Evolutionary conservation across 2,113 vertebrate species (phyloP).

Genomic region (Tyrannus savana): DNA sequence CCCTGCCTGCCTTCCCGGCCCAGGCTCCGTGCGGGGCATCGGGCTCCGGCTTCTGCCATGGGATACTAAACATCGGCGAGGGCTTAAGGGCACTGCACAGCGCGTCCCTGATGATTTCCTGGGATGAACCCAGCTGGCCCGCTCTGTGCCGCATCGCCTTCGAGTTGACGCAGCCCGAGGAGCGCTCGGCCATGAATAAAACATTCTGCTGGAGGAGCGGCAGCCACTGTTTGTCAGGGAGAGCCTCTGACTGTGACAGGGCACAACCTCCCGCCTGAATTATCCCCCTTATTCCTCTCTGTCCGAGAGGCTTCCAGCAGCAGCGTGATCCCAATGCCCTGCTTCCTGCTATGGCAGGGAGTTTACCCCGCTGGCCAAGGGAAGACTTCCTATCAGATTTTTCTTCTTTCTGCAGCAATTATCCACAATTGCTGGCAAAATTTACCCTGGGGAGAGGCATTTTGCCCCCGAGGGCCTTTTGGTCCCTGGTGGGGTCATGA

Average conservation of each 20-base stretch:
- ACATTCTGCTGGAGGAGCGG: neutral
- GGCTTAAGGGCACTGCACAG: neutral
- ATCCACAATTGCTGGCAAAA: neutral
- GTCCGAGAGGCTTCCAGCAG: neutral
- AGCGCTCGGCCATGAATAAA: neutral
- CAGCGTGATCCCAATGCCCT: neutral
- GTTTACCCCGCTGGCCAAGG: neutral
- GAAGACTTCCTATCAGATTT: neutral
- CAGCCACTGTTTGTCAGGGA: neutral
- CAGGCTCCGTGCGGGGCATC: rapidly evolving
- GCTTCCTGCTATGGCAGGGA: neutral
- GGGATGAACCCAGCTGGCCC: neutral
- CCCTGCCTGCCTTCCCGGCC: neutral
- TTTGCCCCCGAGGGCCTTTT: neutral
- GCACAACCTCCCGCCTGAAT: neutral
- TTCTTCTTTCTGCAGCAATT: neutral
- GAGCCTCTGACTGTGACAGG: neutral
- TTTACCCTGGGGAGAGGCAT: neutral
- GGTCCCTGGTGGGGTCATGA: neutral
- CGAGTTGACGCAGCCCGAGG: neutral
- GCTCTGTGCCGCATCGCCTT: neutral
- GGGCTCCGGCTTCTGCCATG: neutral
- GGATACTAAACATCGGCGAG: neutral
- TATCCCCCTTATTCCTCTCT: neutral
- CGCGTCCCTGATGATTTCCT: neutral